Evolutionary conservation across 2,113 vertebrate genomes (phyloP).

Genomic region (Eolophus roseicapilla): DNA sequence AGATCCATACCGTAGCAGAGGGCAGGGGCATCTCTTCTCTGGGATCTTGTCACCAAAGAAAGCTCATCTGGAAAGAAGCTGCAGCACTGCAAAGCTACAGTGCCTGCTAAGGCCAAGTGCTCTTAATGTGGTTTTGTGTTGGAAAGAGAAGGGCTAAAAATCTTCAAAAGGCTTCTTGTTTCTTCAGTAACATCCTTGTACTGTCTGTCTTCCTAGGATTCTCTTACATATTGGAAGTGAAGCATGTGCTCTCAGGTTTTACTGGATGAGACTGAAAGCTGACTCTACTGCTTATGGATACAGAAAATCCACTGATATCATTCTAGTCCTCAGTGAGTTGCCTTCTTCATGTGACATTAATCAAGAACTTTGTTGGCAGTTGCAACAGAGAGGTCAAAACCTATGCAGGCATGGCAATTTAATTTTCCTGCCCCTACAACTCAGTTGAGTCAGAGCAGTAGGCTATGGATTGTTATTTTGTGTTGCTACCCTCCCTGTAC

Average conservation of each 20-base stretch:
- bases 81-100: not conserved
- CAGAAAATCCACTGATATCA: not conserved
- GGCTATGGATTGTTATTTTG: not conserved
- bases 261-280: not conserved
- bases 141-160: not conserved
- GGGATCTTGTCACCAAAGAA: not conserved
- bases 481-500: not conserved
- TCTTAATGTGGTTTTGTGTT: not conserved
- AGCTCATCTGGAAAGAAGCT: not conserved
- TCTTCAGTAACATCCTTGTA: not conserved
- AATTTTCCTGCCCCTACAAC: not conserved
- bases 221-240: not conserved
- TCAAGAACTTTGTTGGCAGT: not conserved
- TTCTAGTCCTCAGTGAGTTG: not conserved
- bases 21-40: not conserved
- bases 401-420: not conserved
- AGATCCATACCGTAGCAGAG: not conserved
- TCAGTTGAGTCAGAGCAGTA: not conserved
- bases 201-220: not conserved
- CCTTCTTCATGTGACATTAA: not conserved
- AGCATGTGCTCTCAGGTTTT: not conserved
- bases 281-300: not conserved
- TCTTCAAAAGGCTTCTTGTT: not conserved
- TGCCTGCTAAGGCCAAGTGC: not conserved
- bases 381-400: not conserved